Evolutionary conservation across 2,797 vertebrate species (phyloP), one percentile per base, ranked within the genome.

Genomic region (Oceanodroma leucorhoa): DNA sequence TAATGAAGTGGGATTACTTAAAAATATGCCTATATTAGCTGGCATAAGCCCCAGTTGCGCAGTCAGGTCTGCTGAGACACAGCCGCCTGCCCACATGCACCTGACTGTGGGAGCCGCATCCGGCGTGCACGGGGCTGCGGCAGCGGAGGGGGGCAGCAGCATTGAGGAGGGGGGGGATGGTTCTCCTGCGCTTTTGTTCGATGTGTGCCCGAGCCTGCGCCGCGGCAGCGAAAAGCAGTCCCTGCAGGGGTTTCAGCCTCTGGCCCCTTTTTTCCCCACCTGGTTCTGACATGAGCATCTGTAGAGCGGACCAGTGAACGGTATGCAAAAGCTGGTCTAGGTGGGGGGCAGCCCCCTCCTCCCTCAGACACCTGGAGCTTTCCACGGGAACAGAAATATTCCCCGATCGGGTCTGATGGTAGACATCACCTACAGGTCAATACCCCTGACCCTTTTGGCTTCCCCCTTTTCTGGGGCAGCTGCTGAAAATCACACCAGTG

Each of bases 51-150:
- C 30, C 53, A 18, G 45, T 30, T 61, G 48, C 0, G 3, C 16
- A 54, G 50, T 43, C 50, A 67, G 57, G 43, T 75, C 22, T 53
- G 81, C 46, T 20, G 55, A 57, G 61, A 34, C 0, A 5, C 11
- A 18, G n/a, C 11, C 3, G 5, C 75, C 58, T 40, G 36, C 73
- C 48, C 10, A 6, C n/a, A 15, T 3, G 19, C 2, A 2, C 45
- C 19, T 0, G 4, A 13, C 3, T 0, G 2, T 1, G 3, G n/a
- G 51, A 69, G 23, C 36, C 1, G 4, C 1, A 3, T 45, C 38
- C 0, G 0, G 14, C 0, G 1, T 40, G 12, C 4, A 23, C 0
- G 10, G 29, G 86, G 77, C 40, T 2, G 9, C 36, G 17, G 46
- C 32, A 14, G 72, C 61, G 41, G 20, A 34, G 20, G 34, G 41